Percentiles rank a stretch among this genome's conserved stretches.
Conservation (phyloP, 2,113 vertebrate species). For the Prietella phreatophila region DNA sequence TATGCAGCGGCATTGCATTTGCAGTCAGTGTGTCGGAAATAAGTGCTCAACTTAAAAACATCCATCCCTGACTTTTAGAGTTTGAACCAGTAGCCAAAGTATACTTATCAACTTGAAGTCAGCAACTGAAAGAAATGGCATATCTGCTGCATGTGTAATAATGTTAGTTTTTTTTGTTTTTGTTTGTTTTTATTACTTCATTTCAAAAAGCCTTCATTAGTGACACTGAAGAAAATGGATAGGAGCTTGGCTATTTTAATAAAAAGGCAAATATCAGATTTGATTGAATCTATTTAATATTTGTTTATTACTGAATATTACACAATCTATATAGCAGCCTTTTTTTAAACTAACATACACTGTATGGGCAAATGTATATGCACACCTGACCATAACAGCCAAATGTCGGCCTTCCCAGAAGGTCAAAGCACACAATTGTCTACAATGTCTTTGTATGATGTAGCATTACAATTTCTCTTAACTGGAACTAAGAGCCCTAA, state of each 20-base stretch:
- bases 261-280: neutral
- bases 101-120: slow-evolving; percentile 7
- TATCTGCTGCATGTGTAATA: neutral
- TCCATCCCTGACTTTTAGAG: slow-evolving; percentile 1
- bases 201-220: neutral
- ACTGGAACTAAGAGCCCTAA: neutral
- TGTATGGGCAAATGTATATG: neutral
- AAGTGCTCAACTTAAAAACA: slow-evolving; percentile 41
- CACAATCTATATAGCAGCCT: neutral
- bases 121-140: neutral
- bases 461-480: neutral
- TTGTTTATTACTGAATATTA: neutral
- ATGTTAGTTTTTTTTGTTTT: neutral
- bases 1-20: slow-evolving; percentile 51
- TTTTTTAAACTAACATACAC: neutral
- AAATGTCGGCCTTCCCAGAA: neutral
- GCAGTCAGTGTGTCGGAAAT: slow-evolving; percentile 44
- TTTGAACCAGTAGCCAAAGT: neutral
- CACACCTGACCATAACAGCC: neutral
- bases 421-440: neutral
- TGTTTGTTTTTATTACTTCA: too few species aligned
- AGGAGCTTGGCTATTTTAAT: neutral
- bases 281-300: neutral
- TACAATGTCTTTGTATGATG: neutral
- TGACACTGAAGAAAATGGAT: neutral